A percentile compares a stretch with the other conserved stretches of the same genome.
Evolutionary conservation across 2,113 vertebrate species (phyloP).

Genomic region (Agapornis roseicollis): DNA sequence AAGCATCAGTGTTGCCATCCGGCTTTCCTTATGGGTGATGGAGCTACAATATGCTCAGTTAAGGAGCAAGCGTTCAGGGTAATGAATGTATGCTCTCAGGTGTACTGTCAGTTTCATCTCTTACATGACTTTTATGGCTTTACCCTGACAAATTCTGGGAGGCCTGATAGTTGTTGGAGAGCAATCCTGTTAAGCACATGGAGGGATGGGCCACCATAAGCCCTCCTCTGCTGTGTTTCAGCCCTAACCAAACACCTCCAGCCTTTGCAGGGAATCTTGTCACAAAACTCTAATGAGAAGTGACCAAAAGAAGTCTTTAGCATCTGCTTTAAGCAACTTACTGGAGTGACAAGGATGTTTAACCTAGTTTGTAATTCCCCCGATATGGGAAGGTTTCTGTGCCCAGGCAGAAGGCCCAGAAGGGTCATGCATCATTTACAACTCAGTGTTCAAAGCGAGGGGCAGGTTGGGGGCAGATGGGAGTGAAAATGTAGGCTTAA

Average conservation of each 20-base stretch:
- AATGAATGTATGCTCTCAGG: background rate
- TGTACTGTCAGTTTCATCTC: background rate
- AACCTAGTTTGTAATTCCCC: slow-evolving; percentile 59
- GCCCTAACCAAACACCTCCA: background rate
- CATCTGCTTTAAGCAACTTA: slow-evolving; percentile 5
- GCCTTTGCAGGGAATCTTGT: background rate
- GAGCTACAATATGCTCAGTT: background rate
- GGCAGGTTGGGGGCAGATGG: background rate
- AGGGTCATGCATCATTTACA: slow-evolving; percentile 65
- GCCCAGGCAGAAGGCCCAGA: slow-evolving; percentile 46
- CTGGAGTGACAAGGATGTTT: background rate
- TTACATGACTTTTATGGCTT: background rate
- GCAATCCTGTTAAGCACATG: background rate
- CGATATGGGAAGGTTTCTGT: background rate
- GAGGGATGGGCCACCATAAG: background rate
- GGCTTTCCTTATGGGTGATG: background rate
- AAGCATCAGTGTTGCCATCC: background rate
- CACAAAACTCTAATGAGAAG: background rate
- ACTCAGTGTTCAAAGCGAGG: background rate
- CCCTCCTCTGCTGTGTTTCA: background rate
- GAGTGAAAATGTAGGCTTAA: background rate
- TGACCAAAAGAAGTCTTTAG: background rate
- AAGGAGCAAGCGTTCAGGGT: background rate
- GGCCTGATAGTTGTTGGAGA: background rate
- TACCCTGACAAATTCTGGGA: background rate